Evolutionary conservation across 2,797 vertebrate genomes (phyloP).

Genomic region (Ispidina lecontei): DNA sequence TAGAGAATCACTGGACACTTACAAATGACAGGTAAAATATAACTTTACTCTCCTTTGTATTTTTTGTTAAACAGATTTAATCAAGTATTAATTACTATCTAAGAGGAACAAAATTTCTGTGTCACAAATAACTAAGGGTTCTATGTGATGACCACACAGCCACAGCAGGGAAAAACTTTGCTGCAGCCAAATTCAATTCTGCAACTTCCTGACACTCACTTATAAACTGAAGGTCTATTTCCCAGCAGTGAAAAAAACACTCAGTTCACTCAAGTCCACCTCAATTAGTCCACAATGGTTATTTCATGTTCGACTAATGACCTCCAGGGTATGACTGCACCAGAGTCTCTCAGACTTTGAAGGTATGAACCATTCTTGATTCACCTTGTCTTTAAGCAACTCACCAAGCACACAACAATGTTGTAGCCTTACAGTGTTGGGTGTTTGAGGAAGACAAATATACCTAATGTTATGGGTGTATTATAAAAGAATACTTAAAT

Average conservation of each 20-base stretch:
- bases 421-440: not conserved
- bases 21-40: constrained; percentile 47
- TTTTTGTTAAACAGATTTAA: constrained; percentile 45
- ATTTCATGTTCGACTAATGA: not conserved
- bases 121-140: not conserved
- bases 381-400: not conserved
- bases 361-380: not conserved
- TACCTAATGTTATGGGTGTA: not conserved
- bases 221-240: not conserved
- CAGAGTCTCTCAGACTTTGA: not conserved
- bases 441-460: not conserved
- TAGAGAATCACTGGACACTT: constrained; percentile 65
- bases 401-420: not conserved
- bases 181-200: not conserved
- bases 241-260: not conserved
- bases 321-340: not conserved
- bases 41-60: constrained; percentile 16
- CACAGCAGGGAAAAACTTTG: not conserved
- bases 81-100: constrained; percentile 30
- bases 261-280: too few species aligned
- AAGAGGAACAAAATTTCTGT: not conserved
- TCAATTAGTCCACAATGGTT: not conserved
- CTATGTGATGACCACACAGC: not conserved
- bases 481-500: not conserved
- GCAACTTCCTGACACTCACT: not conserved